A percentile compares a stretch with the other conserved stretches of the same genome.
phyloP scores from a whole-genome alignment of 1,140 invertebrate genomes.

The Metaphire vulgaris region DNA sequence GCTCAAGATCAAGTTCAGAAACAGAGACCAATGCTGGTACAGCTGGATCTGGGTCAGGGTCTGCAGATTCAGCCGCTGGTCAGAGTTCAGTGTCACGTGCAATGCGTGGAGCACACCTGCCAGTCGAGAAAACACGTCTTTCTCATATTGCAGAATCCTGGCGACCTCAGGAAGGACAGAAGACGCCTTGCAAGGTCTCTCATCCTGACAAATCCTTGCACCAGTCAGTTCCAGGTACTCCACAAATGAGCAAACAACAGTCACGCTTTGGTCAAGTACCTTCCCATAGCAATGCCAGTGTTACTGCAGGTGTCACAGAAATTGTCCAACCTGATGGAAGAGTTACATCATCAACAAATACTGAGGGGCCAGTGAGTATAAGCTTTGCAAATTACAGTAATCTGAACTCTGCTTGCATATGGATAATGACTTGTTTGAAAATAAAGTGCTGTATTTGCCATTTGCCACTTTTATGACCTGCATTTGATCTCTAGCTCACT shows the following conservation, averaged over 20 bases:
- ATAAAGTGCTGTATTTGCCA: no score
- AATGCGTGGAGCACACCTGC: neutral
- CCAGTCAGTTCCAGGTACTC: neutral
- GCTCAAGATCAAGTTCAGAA: constrained; percentile 1
- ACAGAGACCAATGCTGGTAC: neutral
- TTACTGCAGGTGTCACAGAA: neutral
- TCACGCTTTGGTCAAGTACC: neutral
- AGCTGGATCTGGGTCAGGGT: neutral
- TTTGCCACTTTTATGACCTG: no score
- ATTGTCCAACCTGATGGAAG: neutral
- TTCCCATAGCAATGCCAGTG: neutral
- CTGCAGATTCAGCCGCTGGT: neutral
- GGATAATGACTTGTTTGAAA: no score
- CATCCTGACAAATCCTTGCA: neutral
- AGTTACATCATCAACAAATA: constrained; percentile 17
- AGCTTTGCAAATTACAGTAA: no score
- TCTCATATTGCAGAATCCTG: constrained; percentile 7
- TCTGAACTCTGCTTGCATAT: no score
- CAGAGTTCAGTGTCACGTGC: neutral
- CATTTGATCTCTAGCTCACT: no score
- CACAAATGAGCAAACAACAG: neutral
- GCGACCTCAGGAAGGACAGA: constrained; percentile 1
- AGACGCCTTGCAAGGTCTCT: neutral
- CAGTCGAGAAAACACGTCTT: constrained; percentile 7
- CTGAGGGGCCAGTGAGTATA: constrained; percentile 6